Base-by-base conservation (phyloP, 2,888 invertebrate genomes). In the Epinotia bilunana region DNA sequence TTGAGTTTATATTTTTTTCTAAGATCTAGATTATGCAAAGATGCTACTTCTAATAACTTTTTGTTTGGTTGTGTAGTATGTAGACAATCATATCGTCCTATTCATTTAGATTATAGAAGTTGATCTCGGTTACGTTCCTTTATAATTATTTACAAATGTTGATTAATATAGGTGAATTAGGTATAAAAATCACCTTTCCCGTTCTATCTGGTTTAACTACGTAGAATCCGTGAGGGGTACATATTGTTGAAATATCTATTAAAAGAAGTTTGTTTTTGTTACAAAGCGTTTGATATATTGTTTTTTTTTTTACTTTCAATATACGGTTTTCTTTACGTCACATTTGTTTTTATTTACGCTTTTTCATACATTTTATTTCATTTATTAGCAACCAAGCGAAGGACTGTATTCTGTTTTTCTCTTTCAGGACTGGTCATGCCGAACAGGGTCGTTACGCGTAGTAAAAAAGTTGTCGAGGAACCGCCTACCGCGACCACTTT, bases 371-470 rank as follows among this genome's bases (percentile, higher is more conserved):
- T 53, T 60, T 39, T 3, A 61, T 33, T 60, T 39, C 6, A 33
- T 18, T 58, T 12, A 53, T 49, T 60, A 20, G 60, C 11, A 63
- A 33, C 13, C 12, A 70, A 78, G 80, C 80, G 82, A 88, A 81
- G 82, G 86, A 90, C 87, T 90, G 87, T 89, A 90, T 83, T 83
- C 60, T 73, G 78, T 78, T 84, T 89, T 90, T 89, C 87, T 84
- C 85, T 93, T 93, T 81, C 93, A 93, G 93, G 87, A 88, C 83
- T 86, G 76, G 76, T 84, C 76, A 79, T 88, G 83, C 84, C 84
- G 75, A 86, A 79, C 86, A 88, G 80, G 87, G 86, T 92, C 83
- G 86, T 92, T 85, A 92, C 93, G 77, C 88, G 90, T 78, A 91
- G 90, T 86, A 92, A 90, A 88, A 90, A 88, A 81, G 82, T 85